phyloP scores from a whole-genome alignment of 2,888 invertebrate species.

The Lochmaea crataegi region DNA sequence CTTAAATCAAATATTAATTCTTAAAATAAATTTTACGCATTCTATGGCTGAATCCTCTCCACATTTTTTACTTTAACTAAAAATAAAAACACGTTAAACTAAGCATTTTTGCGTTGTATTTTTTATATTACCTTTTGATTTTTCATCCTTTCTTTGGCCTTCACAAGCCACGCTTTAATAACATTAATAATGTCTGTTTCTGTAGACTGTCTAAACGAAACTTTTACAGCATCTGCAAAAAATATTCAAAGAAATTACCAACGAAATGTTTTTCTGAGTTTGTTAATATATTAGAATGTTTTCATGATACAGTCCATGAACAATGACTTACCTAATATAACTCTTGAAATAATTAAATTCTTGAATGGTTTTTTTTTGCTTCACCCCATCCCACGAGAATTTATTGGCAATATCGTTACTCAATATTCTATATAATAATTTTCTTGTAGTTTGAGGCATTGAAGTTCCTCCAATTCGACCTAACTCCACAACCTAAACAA shows the following conservation, averaged over 20 bases:
- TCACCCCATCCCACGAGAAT: background rate
- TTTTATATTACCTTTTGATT: background rate
- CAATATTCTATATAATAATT: background rate
- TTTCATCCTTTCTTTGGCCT: background rate
- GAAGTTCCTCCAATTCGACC: conserved; percentile 3
- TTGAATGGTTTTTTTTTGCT: too few species aligned
- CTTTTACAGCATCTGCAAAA: conserved; percentile 2
- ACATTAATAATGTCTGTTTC: background rate
- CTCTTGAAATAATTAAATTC: too few species aligned
- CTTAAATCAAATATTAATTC: background rate
- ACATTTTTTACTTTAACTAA: background rate
- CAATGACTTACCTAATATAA: background rate
- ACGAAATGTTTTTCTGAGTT: background rate
- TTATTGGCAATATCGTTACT: background rate
- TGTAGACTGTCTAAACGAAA: background rate
- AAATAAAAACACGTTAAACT: background rate
- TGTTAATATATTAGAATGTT: background rate
- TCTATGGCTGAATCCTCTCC: background rate
- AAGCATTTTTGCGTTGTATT: background rate
- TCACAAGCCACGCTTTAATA: conserved; percentile 1
- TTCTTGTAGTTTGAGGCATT: too few species aligned
- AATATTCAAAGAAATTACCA: background rate
- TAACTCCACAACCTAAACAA: conserved; percentile 4
- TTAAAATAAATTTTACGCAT: background rate
- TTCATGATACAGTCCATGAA: conserved; percentile 2